Conservation (phyloP, 2,113 vertebrate genomes). For the Odocoileus virginianus region DNA sequence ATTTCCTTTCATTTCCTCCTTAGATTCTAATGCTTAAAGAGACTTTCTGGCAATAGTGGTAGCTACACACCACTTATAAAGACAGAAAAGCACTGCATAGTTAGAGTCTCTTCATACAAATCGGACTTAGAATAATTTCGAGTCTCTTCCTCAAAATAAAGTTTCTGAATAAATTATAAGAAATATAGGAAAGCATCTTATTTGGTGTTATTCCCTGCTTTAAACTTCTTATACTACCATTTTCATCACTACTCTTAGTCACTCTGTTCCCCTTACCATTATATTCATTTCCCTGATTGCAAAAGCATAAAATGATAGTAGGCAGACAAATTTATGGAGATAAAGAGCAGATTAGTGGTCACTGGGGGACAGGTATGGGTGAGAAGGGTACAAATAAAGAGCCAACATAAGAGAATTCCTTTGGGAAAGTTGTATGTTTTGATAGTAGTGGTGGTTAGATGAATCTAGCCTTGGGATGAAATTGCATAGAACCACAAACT, state of each 20-base stretch:
- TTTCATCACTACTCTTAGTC: not conserved
- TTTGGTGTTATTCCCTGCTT: not conserved
- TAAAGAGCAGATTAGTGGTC: not conserved
- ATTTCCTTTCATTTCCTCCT: constrained; percentile 3
- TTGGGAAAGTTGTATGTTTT: not conserved
- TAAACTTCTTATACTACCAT: not conserved
- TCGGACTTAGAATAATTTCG: not conserved
- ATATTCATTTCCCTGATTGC: not conserved
- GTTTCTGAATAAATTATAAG: not conserved
- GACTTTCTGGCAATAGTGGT: not conserved
- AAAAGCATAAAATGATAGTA: not conserved
- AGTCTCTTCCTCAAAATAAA: not conserved
- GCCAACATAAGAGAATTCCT: not conserved
- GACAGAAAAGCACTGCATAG: not conserved
- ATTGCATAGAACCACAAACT: not conserved
- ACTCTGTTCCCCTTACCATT: not conserved
- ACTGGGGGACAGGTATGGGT: not conserved
- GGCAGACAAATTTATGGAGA: not conserved
- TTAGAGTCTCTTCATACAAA: not conserved
- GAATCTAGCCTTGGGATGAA: not conserved
- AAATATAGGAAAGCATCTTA: not conserved
- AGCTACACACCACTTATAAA: not conserved
- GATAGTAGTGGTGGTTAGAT: not conserved
- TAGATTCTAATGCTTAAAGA: constrained; percentile 30
- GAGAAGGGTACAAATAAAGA: not conserved